A percentile compares a stretch with the other conserved stretches of the same genome.
Conservation (phyloP, 2,113 vertebrate genomes). For the Prunella fulvescens region DNA sequence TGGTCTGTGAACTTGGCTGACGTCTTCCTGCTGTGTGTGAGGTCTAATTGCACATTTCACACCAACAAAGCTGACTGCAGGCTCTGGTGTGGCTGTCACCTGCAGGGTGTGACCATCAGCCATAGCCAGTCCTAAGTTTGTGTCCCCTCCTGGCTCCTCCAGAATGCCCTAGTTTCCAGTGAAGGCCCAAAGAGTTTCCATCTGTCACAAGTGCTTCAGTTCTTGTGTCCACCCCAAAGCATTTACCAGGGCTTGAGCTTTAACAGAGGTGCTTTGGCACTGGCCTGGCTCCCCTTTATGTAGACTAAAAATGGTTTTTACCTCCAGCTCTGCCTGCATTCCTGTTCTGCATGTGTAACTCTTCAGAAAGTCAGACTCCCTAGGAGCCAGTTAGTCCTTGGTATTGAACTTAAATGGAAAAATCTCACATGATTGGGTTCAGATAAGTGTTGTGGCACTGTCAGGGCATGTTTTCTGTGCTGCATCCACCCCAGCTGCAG, state of each 20-base stretch:
- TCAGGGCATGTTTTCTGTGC: neutral
- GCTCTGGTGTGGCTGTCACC: neutral
- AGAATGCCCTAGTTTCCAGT: rapidly evolving
- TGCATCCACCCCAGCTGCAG: neutral
- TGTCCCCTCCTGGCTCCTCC: neutral
- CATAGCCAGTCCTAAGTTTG: neutral
- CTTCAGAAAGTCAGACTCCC: neutral
- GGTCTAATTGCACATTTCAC: neutral
- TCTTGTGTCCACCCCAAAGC: neutral
- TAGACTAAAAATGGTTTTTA: neutral
- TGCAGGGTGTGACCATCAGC: neutral
- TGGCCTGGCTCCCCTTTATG: neutral
- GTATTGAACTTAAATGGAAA: neutral
- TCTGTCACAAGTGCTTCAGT: rapidly evolving
- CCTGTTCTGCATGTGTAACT: neutral
- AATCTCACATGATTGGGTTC: neutral
- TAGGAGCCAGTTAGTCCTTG: neutral
- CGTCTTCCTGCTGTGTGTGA: neutral
- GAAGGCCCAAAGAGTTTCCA: neutral
- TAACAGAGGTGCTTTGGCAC: neutral
- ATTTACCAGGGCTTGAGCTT: neutral
- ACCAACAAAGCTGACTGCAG: neutral
- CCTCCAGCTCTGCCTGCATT: neutral
- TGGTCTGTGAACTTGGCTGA: neutral
- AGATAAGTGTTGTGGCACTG: rapidly evolving